These are phyloP conservation scores for Microtus oregoni DNA, from an alignment of 2,113 vertebrate genomes.

Conservation along the genomic window DNA sequence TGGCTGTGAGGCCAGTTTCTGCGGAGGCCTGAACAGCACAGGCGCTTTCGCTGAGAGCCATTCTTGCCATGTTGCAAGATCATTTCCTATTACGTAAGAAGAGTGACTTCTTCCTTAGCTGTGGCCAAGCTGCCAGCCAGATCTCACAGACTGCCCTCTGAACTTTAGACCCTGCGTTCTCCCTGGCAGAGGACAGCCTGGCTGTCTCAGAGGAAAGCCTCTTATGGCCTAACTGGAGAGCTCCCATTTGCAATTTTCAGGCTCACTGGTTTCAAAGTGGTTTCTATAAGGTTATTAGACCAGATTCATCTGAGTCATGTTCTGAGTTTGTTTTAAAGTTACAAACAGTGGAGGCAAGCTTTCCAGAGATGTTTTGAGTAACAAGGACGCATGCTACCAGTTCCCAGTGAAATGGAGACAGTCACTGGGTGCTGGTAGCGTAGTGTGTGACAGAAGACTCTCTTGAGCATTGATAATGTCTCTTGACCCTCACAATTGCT, in stretches of 20 bases:
- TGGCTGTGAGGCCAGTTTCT: slow-evolving; percentile 64
- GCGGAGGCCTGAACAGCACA: not conserved
- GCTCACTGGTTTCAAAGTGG: slow-evolving; percentile 55
- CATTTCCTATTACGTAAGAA: slow-evolving; percentile 59
- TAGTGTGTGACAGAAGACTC: not conserved
- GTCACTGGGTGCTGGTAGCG: slow-evolving; percentile 32
- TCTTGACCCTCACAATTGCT: slow-evolving; percentile 54
- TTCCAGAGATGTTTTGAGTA: slow-evolving; percentile 63
- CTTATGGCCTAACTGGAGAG: not conserved
- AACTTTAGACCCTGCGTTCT: slow-evolving; percentile 67
- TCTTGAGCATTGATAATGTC: slow-evolving; percentile 39
- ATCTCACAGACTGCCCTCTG: not conserved
- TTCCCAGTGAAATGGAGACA: slow-evolving; percentile 60
- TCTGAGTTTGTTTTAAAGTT: slow-evolving; percentile 58
- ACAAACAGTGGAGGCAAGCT: slow-evolving; percentile 40
- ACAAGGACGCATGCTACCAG: not conserved
- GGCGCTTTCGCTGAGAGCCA: slow-evolving; percentile 72
- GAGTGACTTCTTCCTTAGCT: not conserved
- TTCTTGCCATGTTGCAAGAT: slow-evolving; percentile 61
- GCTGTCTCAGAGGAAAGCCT: slow-evolving; percentile 55
- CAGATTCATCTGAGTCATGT: slow-evolving; percentile 55
- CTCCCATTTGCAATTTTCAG: not conserved
- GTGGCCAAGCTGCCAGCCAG: not conserved
- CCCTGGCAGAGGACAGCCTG: not conserved
- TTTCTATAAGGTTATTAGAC: slow-evolving; percentile 67